A percentile compares a stretch with the other conserved stretches of the same genome.
phyloP scores from a whole-genome alignment of 2,888 invertebrate genomes.

The Tromatobia lineatoria region DNA sequence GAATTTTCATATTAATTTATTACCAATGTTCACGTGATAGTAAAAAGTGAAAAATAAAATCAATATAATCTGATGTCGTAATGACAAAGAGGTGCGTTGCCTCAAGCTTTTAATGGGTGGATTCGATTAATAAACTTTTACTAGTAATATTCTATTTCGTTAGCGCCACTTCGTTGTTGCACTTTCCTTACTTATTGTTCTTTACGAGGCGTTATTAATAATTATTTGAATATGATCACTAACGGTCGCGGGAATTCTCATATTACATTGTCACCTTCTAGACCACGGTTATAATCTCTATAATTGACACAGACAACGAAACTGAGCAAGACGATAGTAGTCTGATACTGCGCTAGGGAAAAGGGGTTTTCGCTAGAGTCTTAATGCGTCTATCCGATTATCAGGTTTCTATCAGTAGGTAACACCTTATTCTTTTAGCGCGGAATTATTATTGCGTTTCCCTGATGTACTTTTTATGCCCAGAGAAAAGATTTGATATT shows the following conservation, averaged over 20 bases:
- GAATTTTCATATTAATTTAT: too few relatives aligned
- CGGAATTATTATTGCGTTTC: background rate
- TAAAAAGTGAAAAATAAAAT: too few relatives aligned
- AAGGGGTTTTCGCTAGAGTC: background rate
- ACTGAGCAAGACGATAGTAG: slow-evolving; percentile 14
- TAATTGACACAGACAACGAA: background rate
- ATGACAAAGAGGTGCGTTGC: too few relatives aligned
- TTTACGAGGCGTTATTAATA: background rate
- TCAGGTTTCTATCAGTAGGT: slow-evolving; percentile 10
- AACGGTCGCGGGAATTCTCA: background rate
- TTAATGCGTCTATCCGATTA: background rate
- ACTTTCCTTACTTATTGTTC: background rate
- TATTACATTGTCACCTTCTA: background rate
- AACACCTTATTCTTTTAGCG: background rate
- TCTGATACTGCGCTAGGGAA: background rate
- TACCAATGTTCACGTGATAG: too few relatives aligned
- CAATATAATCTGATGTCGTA: too few relatives aligned
- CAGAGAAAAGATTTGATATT: too few relatives aligned
- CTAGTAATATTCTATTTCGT: too few relatives aligned
- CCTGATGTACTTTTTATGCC: too few relatives aligned
- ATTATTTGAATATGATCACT: background rate
- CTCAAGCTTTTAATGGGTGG: too few relatives aligned
- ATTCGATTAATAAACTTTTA: too few relatives aligned
- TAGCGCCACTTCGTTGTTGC: background rate
- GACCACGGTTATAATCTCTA: background rate